A percentile compares a stretch with the other conserved stretches of the same genome.
phyloP scores from a whole-genome alignment of 2,888 invertebrate species.

The Agrypnus murinus region DNA sequence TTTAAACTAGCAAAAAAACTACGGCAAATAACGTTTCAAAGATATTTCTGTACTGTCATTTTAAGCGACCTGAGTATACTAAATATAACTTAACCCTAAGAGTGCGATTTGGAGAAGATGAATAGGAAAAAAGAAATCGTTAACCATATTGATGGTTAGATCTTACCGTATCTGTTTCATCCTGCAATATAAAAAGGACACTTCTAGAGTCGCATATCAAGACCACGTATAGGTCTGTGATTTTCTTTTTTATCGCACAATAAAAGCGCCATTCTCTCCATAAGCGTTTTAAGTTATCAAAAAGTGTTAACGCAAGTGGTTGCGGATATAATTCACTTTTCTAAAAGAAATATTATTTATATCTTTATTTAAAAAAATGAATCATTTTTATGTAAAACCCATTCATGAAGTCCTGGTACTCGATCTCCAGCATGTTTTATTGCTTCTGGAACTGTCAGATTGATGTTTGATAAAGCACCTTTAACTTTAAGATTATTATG shows the following conservation, averaged over 20 bases:
- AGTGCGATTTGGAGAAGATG: too few relatives aligned
- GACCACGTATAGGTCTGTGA: conserved; percentile 70
- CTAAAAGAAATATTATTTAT: conserved; percentile 61
- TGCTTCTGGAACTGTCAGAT: conserved; percentile 75
- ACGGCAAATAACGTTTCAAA: too few relatives aligned
- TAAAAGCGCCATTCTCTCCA: conserved; percentile 70
- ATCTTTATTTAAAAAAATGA: too few relatives aligned
- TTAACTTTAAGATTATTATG: conserved; percentile 71
- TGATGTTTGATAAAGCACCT: conserved; percentile 69
- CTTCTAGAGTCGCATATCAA: conserved; percentile 73
- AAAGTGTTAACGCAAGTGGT: conserved; percentile 69
- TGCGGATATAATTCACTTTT: conserved; percentile 71
- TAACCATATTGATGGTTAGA: neutral
- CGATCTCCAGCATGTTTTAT: conserved; percentile 69
- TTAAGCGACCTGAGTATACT: too few relatives aligned
- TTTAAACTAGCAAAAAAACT: too few relatives aligned
- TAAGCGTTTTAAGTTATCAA: conserved; percentile 68
- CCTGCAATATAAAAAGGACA: conserved; percentile 73
- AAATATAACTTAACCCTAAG: too few relatives aligned
- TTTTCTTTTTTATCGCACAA: conserved; percentile 57
- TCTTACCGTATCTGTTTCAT: conserved; percentile 67
- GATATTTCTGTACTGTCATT: too few relatives aligned
- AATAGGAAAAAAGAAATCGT: too few relatives aligned
- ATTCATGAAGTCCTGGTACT: conserved; percentile 66
- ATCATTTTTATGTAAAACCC: too few relatives aligned